A percentile compares a stretch with the other conserved stretches of the same genome.
Conservation (phyloP, 2,113 vertebrate species). For the Centropristis striata region DNA sequence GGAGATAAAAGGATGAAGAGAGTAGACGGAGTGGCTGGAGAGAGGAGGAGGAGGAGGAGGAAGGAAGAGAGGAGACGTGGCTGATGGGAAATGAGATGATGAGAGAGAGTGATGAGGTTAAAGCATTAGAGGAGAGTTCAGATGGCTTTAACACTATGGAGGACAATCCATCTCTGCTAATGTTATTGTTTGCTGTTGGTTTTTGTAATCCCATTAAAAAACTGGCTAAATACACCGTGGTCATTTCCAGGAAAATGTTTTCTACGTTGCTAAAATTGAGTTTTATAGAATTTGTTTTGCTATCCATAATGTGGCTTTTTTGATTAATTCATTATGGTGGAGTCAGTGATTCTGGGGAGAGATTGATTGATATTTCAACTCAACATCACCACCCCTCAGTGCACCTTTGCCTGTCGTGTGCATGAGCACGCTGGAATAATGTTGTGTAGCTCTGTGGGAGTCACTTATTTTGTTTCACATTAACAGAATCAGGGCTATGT, state of each 20-base stretch:
- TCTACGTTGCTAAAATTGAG: background rate
- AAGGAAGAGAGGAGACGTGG: constrained; percentile 9
- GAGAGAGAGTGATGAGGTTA: constrained; percentile 51
- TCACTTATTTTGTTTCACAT: no score
- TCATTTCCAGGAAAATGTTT: background rate
- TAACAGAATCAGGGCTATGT: no score
- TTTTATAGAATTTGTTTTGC: background rate
- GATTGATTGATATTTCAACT: no score
- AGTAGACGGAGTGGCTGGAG: background rate
- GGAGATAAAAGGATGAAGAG: constrained; percentile 43
- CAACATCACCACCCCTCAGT: no score
- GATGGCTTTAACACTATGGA: constrained; percentile 25
- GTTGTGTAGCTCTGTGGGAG: no score
- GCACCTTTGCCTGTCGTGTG: no score
- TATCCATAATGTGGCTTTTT: background rate
- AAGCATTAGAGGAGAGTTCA: constrained; percentile 39
- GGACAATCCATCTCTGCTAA: constrained; percentile 7
- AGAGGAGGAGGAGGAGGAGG: constrained; percentile 1
- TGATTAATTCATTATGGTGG: background rate
- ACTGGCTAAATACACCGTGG: background rate
- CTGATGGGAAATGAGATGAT: constrained; percentile 57
- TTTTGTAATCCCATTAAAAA: background rate
- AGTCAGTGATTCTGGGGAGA: no score
- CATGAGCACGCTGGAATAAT: no score
- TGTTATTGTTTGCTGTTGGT: background rate